Evolutionary conservation across 2,888 invertebrate species (phyloP).

Genomic region (Drosophila neutralis): DNA sequence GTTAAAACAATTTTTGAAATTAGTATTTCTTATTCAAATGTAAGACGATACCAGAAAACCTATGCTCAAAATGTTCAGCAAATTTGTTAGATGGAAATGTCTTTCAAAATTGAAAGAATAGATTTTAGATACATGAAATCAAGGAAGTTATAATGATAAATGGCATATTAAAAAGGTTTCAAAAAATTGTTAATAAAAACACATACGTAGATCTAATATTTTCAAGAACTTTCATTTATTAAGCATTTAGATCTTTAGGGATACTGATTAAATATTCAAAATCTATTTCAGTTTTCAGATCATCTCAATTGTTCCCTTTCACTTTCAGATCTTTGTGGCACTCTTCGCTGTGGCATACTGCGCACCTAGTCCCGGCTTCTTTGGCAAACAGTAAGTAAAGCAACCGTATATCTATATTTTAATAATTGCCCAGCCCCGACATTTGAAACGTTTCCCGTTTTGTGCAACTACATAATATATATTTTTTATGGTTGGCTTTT

Average conservation of each 20-base stretch:
- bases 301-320: not conserved
- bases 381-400: slow-evolving; percentile 83
- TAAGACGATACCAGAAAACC: not conserved
- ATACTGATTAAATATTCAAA: not conserved
- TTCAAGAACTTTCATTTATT: not conserved
- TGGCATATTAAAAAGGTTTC: no score
- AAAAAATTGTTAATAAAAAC: not conserved
- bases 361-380: slow-evolving; percentile 82
- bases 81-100: no score
- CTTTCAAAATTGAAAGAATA: no score
- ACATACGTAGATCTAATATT: not conserved
- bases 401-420: slow-evolving; percentile 3
- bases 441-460: slow-evolving; percentile 58
- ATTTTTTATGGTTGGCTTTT: slow-evolving; percentile 24
- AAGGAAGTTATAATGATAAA: not conserved
- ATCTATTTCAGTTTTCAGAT: not conserved
- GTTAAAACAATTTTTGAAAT: not conserved
- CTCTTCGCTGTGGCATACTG: slow-evolving; percentile 78
- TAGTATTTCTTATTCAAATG: not conserved
- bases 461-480: slow-evolving; percentile 48
- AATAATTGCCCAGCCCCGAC: slow-evolving; percentile 1
- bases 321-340: slow-evolving; percentile 79
- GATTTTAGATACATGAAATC: no score
- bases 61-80: no score
- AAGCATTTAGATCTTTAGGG: not conserved